phyloP scores from a whole-genome alignment of 2,797 vertebrate genomes.

The Chelonia mydas region DNA sequence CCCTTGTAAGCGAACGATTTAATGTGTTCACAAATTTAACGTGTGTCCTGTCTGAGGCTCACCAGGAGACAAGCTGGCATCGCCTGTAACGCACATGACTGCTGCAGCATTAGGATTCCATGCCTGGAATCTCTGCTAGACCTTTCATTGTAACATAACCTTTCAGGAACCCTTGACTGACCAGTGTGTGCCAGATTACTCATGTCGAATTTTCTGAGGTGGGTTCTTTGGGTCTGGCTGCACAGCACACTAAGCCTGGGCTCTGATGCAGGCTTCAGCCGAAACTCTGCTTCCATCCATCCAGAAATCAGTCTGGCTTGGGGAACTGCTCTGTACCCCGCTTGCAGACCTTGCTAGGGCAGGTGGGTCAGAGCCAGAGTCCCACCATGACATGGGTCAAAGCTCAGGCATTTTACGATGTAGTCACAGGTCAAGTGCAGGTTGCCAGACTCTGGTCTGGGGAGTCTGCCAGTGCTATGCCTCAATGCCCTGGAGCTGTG shows the following conservation, averaged over 20 bases:
- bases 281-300: background rate
- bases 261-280: accelerated
- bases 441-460: too few species aligned
- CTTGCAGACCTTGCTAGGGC: too few species aligned
- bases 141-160: background rate
- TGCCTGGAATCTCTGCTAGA: background rate
- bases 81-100: background rate
- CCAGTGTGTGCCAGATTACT: background rate
- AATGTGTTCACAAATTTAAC: background rate
- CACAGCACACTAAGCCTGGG: background rate
- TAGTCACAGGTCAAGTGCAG: too few species aligned
- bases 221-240: background rate
- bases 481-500: too few species aligned
- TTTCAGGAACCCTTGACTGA: background rate
- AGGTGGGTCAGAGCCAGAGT: too few species aligned
- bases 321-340: too few species aligned
- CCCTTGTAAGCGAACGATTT: background rate
- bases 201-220: background rate
- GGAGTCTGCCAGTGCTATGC: too few species aligned
- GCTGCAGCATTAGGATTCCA: background rate
- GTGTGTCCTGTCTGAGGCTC: background rate
- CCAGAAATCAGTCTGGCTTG: background rate
- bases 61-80: background rate
- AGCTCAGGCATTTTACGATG: too few species aligned
- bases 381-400: too few species aligned